A percentile compares a stretch with the other conserved stretches of the same genome.
Evolutionary conservation across 2,888 invertebrate genomes (phyloP).

Genomic region (Augiades crinisus): DNA sequence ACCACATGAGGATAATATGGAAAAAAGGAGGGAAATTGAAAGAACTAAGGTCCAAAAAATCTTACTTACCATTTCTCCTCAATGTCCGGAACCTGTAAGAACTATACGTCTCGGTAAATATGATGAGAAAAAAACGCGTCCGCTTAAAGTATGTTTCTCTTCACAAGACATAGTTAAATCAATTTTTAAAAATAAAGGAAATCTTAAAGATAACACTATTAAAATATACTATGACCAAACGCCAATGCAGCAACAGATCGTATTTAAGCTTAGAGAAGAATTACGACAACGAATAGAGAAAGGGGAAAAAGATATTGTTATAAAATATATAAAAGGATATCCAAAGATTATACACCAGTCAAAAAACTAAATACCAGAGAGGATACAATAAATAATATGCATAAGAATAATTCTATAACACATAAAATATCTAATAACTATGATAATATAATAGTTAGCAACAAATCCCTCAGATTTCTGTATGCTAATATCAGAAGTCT

Average conservation of each 20-base stretch:
- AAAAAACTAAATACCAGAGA: slow-evolving; percentile 21
- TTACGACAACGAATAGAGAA: slow-evolving; percentile 28
- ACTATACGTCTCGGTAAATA: background rate
- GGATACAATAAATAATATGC: too few species aligned
- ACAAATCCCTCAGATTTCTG: too few species aligned
- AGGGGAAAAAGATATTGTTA: slow-evolving; percentile 34
- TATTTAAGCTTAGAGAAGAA: slow-evolving; percentile 28
- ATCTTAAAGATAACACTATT: background rate
- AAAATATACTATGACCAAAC: slow-evolving; percentile 5
- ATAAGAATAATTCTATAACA: too few species aligned
- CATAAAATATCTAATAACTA: too few species aligned
- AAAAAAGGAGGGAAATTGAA: background rate
- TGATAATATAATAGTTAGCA: too few species aligned
- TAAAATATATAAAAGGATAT: slow-evolving; percentile 38
- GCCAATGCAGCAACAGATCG: background rate
- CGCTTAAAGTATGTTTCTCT: background rate
- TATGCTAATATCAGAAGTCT: too few species aligned
- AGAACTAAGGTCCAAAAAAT: background rate
- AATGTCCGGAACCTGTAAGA: background rate
- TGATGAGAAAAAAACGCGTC: background rate
- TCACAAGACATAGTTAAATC: background rate
- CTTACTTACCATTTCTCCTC: background rate
- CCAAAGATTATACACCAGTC: slow-evolving; percentile 29
- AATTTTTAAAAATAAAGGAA: background rate
- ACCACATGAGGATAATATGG: background rate